Evolutionary conservation across 2,888 invertebrate genomes (phyloP), one percentile per base, ranked within the genome.

Genomic region (Apotomis turbidana): DNA sequence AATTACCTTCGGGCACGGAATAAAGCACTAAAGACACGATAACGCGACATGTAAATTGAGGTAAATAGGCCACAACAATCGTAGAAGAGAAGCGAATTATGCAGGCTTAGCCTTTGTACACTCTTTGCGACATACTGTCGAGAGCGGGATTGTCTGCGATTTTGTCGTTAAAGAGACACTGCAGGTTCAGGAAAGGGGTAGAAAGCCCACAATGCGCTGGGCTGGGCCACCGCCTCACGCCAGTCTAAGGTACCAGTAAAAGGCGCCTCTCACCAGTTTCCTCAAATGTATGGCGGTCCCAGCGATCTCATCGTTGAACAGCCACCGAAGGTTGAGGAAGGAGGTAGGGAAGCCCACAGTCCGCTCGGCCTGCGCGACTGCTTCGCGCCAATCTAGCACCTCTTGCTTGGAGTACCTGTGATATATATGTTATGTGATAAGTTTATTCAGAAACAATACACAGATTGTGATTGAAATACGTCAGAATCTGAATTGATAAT

Each of bases 151-250:
- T 89, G 84, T 94, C 94, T 66, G 94, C 94, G 78, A 95, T 94
- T 88, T 95, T 95, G 81, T 95, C 95, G 81, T 94, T 94, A 83
- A 94, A 94, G 78, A 94, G 89, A 95, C 94, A 95, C 74, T 94
- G 89, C 76, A 94, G 87, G 83, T 90, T 94, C 76, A 93, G 91
- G 83, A 93, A 94, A 60, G 94, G 94, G 76, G 95, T 94, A 55
- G 94, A 83, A 94, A 90, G 78, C 93, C 91, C 15, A 93, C 93
- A 36, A 91, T 86, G 79, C 88, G 88, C 75, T 94, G 2, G 93
- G 93, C 76, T 92, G 91, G 1, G 85, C 83, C 57, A 93, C 82
- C 68, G 90, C 92, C 70, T 89, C 86, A 57, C 91, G 88, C 93
- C 93, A 92, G 76, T 89, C 90, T 71, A 27, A 27, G 27, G 6